A percentile compares a stretch with the other conserved stretches of the same genome.
phyloP scores from a whole-genome alignment of 2,888 invertebrate genomes.

The Eilema caniola region DNA sequence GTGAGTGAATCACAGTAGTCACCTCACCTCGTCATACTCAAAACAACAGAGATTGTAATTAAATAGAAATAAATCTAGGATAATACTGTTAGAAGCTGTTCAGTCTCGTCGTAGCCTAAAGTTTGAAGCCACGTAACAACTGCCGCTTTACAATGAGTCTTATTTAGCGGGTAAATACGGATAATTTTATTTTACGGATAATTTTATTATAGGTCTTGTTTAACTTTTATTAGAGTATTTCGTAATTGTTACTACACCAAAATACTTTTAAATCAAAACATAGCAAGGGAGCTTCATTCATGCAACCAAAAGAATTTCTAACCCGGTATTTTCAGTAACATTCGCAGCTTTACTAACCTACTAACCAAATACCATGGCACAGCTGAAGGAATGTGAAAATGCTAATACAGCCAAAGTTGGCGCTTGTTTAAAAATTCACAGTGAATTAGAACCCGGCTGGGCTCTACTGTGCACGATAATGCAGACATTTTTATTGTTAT shows the following conservation, averaged over 20 bases:
- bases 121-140: too few species aligned
- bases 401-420: slow-evolving; percentile 36
- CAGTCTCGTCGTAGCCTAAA: too few species aligned
- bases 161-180: too few species aligned
- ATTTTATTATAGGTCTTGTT: too few species aligned
- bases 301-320: background rate
- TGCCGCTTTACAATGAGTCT: too few species aligned
- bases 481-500: slow-evolving; percentile 54
- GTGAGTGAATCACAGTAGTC: too few species aligned
- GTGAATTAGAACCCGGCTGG: slow-evolving; percentile 30
- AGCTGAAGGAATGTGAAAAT: slow-evolving; percentile 34
- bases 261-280: background rate
- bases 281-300: background rate
- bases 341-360: slow-evolving; percentile 27
- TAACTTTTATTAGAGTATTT: background rate
- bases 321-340: slow-evolving; percentile 16
- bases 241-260: too few species aligned
- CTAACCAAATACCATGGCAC: slow-evolving; percentile 25
- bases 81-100: too few species aligned
- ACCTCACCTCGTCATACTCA: too few species aligned
- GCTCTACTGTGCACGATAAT: slow-evolving; percentile 40
- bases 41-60: too few species aligned
- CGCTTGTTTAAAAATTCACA: slow-evolving; percentile 38
- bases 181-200: too few species aligned
- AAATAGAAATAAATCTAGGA: too few species aligned